Conservation (phyloP, 2,888 invertebrate genomes). For the Sarcophaga subvicina region DNA sequence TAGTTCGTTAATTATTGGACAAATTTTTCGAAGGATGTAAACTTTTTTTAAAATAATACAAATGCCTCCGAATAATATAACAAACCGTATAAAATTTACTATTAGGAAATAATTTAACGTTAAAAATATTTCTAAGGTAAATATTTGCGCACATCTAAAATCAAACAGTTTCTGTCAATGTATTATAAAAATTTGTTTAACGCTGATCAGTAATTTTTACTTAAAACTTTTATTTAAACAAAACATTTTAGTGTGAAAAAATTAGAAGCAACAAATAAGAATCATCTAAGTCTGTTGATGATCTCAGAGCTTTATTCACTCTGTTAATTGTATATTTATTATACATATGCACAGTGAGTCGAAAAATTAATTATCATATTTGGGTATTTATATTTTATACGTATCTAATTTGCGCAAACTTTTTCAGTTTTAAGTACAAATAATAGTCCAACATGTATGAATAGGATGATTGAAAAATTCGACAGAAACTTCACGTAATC, state of each 20-base stretch:
- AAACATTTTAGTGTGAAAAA: constrained; percentile 8
- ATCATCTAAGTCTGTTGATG: constrained; percentile 43
- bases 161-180: background rate
- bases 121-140: background rate
- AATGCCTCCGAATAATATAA: too few species aligned
- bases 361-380: background rate
- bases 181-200: background rate
- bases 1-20: too few species aligned
- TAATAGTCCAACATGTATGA: too few species aligned
- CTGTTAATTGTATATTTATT: background rate
- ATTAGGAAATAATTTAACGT: background rate
- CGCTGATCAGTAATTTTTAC: background rate
- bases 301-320: constrained; percentile 33
- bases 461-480: too few species aligned
- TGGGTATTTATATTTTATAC: background rate
- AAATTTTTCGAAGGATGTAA: too few species aligned
- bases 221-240: constrained; percentile 65
- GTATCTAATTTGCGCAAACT: background rate
- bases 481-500: too few species aligned
- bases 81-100: background rate
- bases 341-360: background rate
- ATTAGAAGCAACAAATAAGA: constrained; percentile 7
- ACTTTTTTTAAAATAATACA: too few species aligned
- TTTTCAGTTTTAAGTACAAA: background rate
- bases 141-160: background rate